phyloP scores from a whole-genome alignment of 2,113 vertebrate species.

The Spea bombifrons region DNA sequence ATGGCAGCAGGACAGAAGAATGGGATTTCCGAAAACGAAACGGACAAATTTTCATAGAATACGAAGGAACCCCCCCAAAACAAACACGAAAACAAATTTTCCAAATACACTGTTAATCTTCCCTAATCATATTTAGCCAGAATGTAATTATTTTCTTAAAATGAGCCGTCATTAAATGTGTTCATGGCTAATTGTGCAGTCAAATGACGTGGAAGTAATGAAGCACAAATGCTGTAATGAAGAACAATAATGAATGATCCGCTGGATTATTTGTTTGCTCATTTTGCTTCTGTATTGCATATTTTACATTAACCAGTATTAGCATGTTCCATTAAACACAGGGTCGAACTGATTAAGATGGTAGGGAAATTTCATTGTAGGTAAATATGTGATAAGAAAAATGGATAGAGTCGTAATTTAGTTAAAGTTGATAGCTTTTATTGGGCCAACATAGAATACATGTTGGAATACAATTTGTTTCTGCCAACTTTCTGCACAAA shows the following conservation, averaged over 20 bases:
- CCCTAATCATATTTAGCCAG: too few relatives aligned
- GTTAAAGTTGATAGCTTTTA: too few relatives aligned
- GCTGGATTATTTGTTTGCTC: neutral
- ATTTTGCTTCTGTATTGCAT: neutral
- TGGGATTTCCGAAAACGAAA: neutral
- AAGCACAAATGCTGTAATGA: conserved; percentile 10
- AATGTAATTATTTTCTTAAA: neutral
- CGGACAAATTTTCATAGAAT: too few relatives aligned
- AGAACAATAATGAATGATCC: neutral
- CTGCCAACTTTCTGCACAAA: too few relatives aligned
- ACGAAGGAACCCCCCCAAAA: too few relatives aligned
- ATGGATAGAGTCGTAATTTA: too few relatives aligned
- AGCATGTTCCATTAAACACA: neutral
- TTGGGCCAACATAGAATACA: too few relatives aligned
- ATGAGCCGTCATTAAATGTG: neutral
- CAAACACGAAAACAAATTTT: too few relatives aligned
- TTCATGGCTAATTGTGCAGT: conserved; percentile 8
- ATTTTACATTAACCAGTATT: neutral
- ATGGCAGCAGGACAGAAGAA: neutral
- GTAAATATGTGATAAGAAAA: neutral
- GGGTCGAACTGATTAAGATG: neutral
- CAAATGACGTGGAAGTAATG: neutral
- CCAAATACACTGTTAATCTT: too few relatives aligned
- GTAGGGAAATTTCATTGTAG: neutral
- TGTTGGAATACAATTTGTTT: too few relatives aligned